A percentile compares a stretch with the other conserved stretches of the same genome.
Evolutionary conservation across 2,113 vertebrate genomes (phyloP).

Genomic region (Chinchilla lanigera): DNA sequence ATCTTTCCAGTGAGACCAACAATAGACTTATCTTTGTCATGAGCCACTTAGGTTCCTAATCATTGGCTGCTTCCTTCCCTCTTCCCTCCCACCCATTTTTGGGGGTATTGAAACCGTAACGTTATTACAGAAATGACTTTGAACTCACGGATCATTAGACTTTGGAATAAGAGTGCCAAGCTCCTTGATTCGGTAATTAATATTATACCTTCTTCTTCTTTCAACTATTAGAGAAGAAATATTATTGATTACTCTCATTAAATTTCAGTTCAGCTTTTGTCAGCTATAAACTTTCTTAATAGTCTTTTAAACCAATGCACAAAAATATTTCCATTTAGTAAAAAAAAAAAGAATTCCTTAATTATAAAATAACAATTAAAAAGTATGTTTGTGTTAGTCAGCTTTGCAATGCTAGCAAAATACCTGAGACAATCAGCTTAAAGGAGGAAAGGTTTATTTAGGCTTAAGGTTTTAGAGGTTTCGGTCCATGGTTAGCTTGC

Average conservation of each 20-base stretch:
- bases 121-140: constrained; percentile 82
- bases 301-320: constrained; percentile 37
- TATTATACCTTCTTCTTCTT: constrained; percentile 98
- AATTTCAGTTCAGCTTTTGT: constrained; percentile 60
- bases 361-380: constrained; percentile 50
- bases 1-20: neutral
- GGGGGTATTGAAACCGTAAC: constrained; percentile 73
- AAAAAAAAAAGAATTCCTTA: constrained; percentile 8
- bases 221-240: constrained; percentile 92
- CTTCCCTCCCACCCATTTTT: constrained; percentile 2
- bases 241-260: constrained; percentile 80
- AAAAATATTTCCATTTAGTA: constrained; percentile 24
- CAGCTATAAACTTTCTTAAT: constrained; percentile 64
- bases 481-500: neutral
- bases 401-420: neutral
- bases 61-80: neutral
- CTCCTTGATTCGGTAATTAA: constrained; percentile 99
- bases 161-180: constrained; percentile 99
- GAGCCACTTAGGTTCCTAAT: constrained; percentile 34
- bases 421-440: neutral
- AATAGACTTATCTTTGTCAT: neutral
- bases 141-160: constrained; percentile 98
- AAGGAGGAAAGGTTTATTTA: neutral
- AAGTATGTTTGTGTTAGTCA: neutral
- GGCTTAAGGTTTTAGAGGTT: neutral